Conservation (phyloP, 2,888 invertebrate species). For the Dryocosmus kuriphilus region DNA sequence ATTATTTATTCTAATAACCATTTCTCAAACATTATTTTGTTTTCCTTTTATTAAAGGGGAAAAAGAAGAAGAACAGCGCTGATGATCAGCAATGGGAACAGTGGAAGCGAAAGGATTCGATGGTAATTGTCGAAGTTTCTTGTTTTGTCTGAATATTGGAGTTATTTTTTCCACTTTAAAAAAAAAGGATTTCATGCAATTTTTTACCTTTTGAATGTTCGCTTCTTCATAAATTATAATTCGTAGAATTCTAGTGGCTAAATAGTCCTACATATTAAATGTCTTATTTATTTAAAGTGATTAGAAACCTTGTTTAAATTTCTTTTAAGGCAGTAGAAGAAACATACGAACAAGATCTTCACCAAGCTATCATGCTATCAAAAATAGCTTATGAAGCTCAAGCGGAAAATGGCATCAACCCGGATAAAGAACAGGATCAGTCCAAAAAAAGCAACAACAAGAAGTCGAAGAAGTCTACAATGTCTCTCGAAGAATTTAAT, state of each 20-base stretch:
- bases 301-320: background rate
- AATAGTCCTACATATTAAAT: background rate
- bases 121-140: slow-evolving; percentile 78
- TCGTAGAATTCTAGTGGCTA: no score
- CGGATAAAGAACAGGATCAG: slow-evolving; percentile 83
- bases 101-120: slow-evolving; percentile 86
- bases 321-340: slow-evolving; percentile 71
- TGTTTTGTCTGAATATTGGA: slow-evolving; percentile 15
- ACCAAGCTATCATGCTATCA: slow-evolving; percentile 86
- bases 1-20: no score
- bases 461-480: slow-evolving; percentile 84
- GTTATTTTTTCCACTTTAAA: no score
- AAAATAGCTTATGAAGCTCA: slow-evolving; percentile 81
- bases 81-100: slow-evolving; percentile 85
- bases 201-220: background rate
- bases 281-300: background rate
- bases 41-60: slow-evolving; percentile 66
- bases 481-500: slow-evolving; percentile 88
- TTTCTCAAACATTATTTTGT: background rate
- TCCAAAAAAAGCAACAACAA: slow-evolving; percentile 78
- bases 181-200: no score
- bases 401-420: slow-evolving; percentile 61
- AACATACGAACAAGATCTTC: slow-evolving; percentile 79
- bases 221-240: background rate
- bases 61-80: slow-evolving; percentile 79